Evolutionary conservation across 1,140 invertebrate genomes (phyloP).

Genomic region (Anadara kagoshimensis): DNA sequence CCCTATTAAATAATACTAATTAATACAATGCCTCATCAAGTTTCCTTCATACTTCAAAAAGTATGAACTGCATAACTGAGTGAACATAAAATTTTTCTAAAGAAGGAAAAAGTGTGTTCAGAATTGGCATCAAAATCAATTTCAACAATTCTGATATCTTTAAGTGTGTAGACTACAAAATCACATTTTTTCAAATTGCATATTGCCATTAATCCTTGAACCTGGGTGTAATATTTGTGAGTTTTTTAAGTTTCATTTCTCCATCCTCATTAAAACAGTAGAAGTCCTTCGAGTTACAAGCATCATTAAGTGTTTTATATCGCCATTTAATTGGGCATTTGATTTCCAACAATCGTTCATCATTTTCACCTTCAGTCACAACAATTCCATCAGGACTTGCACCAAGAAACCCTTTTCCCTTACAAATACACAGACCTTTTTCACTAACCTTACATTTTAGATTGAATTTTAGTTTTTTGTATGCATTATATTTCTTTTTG

Average conservation of each 20-base stretch:
- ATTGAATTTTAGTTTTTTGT: constrained; percentile 14
- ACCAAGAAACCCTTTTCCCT: constrained; percentile 18
- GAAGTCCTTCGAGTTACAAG: not conserved
- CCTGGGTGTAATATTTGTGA: not conserved
- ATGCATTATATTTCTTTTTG: constrained; percentile 1
- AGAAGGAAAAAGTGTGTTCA: not conserved
- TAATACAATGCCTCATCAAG: too few relatives aligned
- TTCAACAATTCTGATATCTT: not conserved
- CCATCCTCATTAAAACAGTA: not conserved
- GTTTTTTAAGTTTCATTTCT: constrained; percentile 4
- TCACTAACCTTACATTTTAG: constrained; percentile 4
- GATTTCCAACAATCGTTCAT: constrained; percentile 3
- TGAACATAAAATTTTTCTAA: not conserved
- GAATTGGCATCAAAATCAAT: constrained; percentile 1
- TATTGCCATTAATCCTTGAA: constrained; percentile 3
- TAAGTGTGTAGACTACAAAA: constrained; percentile 1
- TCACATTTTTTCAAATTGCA: not conserved
- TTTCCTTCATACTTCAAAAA: too few relatives aligned
- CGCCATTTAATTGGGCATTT: constrained; percentile 23
- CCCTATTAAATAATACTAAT: too few relatives aligned
- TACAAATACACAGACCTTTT: constrained; percentile 14
- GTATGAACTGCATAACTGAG: too few relatives aligned
- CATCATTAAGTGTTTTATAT: not conserved
- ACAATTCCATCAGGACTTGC: constrained; percentile 23
- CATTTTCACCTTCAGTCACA: not conserved